Evolutionary conservation across 2,113 vertebrate genomes (phyloP), one percentile per base, ranked within the genome.

Genomic region (Alces alces): DNA sequence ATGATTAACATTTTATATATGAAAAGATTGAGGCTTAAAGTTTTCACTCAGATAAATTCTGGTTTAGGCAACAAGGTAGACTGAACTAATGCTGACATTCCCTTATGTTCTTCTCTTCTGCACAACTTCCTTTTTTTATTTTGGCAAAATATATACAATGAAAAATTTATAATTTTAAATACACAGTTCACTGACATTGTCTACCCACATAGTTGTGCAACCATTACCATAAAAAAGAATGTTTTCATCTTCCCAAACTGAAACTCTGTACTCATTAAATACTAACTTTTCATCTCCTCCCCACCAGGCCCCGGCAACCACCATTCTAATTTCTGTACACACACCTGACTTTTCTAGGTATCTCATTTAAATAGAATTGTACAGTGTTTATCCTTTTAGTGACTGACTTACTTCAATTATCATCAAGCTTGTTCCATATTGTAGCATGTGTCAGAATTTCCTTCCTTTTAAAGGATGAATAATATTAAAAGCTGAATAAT

Each of bases 31-130:
- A 95, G 7, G 45, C 23, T 64, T 39, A 25, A 93, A 45, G 47
- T 91, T 85, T 73, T 86, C 54, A 76, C 21, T 39, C 12, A 28
- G 10, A 27, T 91, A 91, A 92, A 88, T 55, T 93, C 50, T 92
- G 43, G 19, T 27, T 80, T 88, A 19, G 23, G n/a, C 28, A 78
- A 28, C 7, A 43, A 88, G 17, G 43, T 25, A 64, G 27, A 55
- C 39, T 47, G 8, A 94, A 87, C 15, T 58, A 80, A 45, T 25
- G 28, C 27, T 25, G 43, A n/a, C 5, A 86, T 13, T 36, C 9
- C 10, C 3, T 47, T 45, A 43, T 23, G 6, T 4, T 47, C 21
- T 58, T 87, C 12, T 78, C 30, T 91, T 21, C 86, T 33, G 2
- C 5, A 13, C 19, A 39, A 16, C 27, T 86, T 86, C 5, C 23